Conservation (phyloP, 1,140 invertebrate genomes). For the Trigoniulus corallinus region DNA sequence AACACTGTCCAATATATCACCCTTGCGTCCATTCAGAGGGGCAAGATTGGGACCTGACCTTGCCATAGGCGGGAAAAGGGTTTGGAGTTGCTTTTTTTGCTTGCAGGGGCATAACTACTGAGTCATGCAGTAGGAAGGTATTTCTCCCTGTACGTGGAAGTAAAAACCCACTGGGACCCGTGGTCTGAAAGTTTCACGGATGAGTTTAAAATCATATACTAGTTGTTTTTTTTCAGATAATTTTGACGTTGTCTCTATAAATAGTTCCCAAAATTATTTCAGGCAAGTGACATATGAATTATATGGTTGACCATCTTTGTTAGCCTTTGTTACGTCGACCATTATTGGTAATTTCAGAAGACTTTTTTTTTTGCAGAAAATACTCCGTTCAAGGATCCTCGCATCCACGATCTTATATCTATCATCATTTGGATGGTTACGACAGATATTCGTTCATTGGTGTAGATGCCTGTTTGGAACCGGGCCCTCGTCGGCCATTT, state of each 20-base stretch:
- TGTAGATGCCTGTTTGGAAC: constrained; percentile 72
- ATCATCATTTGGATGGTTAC: constrained; percentile 34
- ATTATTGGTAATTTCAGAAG: not conserved
- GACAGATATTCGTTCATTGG: constrained; percentile 61
- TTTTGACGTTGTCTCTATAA: constrained; percentile 57
- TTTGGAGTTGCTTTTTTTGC: too few species aligned
- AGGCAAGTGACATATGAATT: constrained; percentile 16
- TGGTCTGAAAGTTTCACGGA: too few species aligned
- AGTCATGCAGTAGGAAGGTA: too few species aligned
- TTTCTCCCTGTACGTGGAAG: too few species aligned
- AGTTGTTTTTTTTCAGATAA: constrained; percentile 51
- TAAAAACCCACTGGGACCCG: too few species aligned
- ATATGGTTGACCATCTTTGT: constrained; percentile 1
- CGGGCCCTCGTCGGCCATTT: constrained; percentile 70
- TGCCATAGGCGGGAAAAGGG: too few species aligned
- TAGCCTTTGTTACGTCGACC: constrained; percentile 5
- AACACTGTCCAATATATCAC: too few species aligned
- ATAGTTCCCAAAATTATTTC: constrained; percentile 57
- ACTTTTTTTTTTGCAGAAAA: constrained; percentile 28
- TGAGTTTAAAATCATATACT: not conserved
- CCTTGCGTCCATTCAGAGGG: too few species aligned
- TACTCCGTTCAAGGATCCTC: constrained; percentile 60
- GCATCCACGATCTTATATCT: constrained; percentile 56
- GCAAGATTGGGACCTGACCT: too few species aligned
- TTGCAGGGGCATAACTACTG: too few species aligned